These are phyloP conservation scores for Phylloscopus trochilus DNA, from an alignment of 2,113 vertebrate genomes.

Conservation along the genomic window DNA sequence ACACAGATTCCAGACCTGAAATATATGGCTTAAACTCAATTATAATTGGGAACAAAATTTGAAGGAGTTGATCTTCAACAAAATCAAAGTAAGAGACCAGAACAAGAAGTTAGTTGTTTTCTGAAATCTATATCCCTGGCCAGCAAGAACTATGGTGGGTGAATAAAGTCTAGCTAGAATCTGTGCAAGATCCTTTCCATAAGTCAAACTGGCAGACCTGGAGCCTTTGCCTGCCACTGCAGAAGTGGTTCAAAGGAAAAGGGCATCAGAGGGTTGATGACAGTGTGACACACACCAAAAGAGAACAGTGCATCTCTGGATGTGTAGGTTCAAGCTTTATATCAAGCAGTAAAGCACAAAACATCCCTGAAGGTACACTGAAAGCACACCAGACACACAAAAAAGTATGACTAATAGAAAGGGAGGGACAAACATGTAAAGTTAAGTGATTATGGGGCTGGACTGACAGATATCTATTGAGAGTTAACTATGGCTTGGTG, in stretches of 20 bases:
- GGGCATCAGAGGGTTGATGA: not conserved
- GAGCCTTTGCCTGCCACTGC: not conserved
- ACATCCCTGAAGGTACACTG: not conserved
- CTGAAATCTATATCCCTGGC: not conserved
- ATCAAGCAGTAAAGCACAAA: not conserved
- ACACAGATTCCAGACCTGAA: not conserved
- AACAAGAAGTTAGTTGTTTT: not conserved
- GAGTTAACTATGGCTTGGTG: not conserved
- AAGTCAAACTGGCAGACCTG: not conserved
- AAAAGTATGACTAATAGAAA: not conserved
- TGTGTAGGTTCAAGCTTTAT: not conserved
- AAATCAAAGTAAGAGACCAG: not conserved
- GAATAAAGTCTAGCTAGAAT: not conserved
- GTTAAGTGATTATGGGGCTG: not conserved
- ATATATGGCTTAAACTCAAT: not conserved
- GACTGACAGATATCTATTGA: not conserved
- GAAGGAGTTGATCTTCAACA: not conserved
- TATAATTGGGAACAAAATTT: not conserved
- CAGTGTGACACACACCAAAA: not conserved
- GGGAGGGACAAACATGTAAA: not conserved
- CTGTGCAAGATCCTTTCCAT: not conserved
- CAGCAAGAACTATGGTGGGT: not conserved
- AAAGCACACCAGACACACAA: not conserved
- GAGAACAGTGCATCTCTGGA: not conserved
- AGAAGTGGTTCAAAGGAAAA: not conserved